Evolutionary conservation across 2,797 vertebrate species (phyloP), one percentile per base, ranked within the genome.

Genomic region (Rhynchonycteris naso): DNA sequence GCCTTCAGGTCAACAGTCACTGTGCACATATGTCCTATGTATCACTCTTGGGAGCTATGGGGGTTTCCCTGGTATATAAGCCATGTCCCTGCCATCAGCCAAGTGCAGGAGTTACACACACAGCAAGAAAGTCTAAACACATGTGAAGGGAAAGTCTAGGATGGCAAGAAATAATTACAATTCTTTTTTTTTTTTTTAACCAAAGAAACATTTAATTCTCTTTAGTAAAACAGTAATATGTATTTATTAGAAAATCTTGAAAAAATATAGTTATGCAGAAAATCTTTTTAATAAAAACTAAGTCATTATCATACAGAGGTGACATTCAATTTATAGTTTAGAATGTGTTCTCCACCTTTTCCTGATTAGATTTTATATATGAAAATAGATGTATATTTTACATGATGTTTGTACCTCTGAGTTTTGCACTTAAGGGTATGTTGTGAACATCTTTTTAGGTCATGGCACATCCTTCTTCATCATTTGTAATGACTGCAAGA

Each of bases 21-120:
- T 18, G 7, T 0, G 0, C 2, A 18, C 4, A 1, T 0, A 7
- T 1, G 3, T 68, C 58, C 5, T n/a, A 69, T 72, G 12, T 2
- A n/a, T 0, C 18, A 18, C 2, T 71, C 80, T 28, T 80, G 26
- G 19, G 4, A 65, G 1, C 3, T n/a, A 13, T 2, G 3, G 19
- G 18, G 5, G 1, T 28, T 38, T 86, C 33, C 7, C 3, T 4
- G 5, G 68, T 58, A 18, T 3, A 52, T 63, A 59, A 33, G 13
- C 33, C 16, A 69, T 1, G 0, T 16, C 0, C 3, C 16, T 76
- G 19, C 5, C 3, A 43, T 61, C 16, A 38, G 33, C 38, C 21
- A 28, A 28, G 52, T 16, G 4, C 9, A 38, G 7, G 26, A 43
- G 18, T 65, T 11, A 82, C 2, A 38, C 9, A 5, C 1, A 10